Percentiles rank a stretch among this genome's conserved stretches.
These are phyloP conservation scores for Epinephelus malabaricus DNA, from an alignment of 2,797 vertebrate species.

Conservation along the genomic window DNA sequence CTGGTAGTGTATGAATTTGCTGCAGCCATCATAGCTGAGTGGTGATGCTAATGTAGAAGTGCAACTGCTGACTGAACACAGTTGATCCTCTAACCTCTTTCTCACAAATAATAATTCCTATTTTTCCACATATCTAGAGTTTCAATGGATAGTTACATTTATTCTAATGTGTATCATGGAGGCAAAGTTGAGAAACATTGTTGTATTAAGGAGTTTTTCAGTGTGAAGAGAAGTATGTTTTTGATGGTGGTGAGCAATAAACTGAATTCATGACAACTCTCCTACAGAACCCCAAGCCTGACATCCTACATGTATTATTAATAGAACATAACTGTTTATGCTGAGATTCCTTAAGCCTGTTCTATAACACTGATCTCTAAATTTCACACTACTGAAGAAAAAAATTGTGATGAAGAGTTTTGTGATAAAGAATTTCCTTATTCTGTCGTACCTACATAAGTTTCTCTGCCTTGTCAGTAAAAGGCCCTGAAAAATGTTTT, in stretches of 20 bases:
- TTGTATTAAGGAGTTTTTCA: neutral
- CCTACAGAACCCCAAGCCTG: neutral
- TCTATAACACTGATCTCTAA: neutral
- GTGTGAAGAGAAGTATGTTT: neutral
- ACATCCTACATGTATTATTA: neutral
- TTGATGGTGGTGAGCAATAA: constrained; percentile 11
- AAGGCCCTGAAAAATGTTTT: too few relatives aligned
- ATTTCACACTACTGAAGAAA: neutral
- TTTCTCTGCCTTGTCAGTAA: too few relatives aligned
- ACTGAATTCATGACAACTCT: neutral
- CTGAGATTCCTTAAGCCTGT: neutral
- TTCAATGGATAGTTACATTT: neutral
- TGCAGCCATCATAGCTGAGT: neutral
- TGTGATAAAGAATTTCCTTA: too few relatives aligned
- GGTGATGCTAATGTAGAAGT: neutral
- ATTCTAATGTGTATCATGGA: neutral
- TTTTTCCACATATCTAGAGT: neutral
- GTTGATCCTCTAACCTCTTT: neutral
- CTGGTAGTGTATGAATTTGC: neutral
- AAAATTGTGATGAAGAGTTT: neutral
- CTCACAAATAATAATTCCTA: neutral
- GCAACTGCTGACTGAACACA: neutral
- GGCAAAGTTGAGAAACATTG: neutral
- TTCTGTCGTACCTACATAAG: too few relatives aligned
- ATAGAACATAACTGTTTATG: too few relatives aligned